phyloP scores from a whole-genome alignment of 2,797 vertebrate genomes.

The Manis pentadactyla region DNA sequence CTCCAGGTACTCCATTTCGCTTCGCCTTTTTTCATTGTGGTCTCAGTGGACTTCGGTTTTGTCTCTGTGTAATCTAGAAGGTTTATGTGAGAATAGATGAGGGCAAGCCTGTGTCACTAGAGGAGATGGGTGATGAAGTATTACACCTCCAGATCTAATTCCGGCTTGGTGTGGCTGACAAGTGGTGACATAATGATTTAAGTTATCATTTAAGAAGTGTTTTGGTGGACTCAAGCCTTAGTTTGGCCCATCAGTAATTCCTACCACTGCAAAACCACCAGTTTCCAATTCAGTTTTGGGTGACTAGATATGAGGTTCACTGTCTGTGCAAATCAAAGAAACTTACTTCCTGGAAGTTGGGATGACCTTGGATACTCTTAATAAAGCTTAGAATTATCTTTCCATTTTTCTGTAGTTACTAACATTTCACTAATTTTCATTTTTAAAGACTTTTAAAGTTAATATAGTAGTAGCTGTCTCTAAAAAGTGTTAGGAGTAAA shows the following conservation, averaged over 20 bases:
- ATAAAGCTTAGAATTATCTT: slow-evolving; percentile 30
- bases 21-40: slow-evolving; percentile 54
- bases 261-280: slow-evolving; percentile 32
- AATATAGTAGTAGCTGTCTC: slow-evolving; percentile 33
- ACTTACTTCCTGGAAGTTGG: slow-evolving; percentile 45
- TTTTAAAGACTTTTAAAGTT: slow-evolving; percentile 64
- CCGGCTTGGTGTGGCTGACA: slow-evolving; percentile 59
- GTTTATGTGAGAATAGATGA: slow-evolving; percentile 37
- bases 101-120: slow-evolving; percentile 52
- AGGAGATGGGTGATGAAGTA: slow-evolving; percentile 73
- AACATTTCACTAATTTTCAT: slow-evolving; percentile 62
- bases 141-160: slow-evolving; percentile 66
- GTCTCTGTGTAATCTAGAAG: slow-evolving; percentile 71
- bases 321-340: slow-evolving; percentile 32
- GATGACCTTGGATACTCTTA: slow-evolving; percentile 56
- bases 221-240: slow-evolving; percentile 23
- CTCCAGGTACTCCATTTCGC: slow-evolving; percentile 92
- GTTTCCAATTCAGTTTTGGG: slow-evolving; percentile 11
- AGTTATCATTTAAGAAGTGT: slow-evolving; percentile 56
- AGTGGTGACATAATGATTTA: slow-evolving; percentile 59
- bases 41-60: slow-evolving; percentile 81
- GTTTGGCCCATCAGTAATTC: background rate
- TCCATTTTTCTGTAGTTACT: slow-evolving; percentile 40
- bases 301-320: background rate
- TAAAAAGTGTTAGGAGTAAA: slow-evolving; percentile 58